Evolutionary conservation across 2,797 vertebrate species (phyloP).

Genomic region (Micromesistius poutassou): DNA sequence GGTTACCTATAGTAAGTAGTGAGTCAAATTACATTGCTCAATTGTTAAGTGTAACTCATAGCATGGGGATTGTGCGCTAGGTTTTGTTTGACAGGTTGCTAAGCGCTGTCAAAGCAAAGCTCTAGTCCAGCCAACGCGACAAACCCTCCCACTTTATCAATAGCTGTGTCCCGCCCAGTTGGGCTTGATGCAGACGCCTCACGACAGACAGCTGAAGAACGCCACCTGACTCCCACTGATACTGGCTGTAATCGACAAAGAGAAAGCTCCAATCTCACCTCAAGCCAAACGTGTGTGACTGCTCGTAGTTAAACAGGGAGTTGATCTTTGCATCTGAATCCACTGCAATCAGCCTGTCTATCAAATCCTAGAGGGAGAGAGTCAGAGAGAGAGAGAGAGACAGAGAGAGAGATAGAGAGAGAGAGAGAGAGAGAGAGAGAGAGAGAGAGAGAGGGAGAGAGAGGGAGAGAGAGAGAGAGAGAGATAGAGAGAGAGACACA

Average conservation of each 20-base stretch:
- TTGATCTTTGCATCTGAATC: constrained; percentile 91
- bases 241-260: background rate
- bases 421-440: constrained; percentile 9
- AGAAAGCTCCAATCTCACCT: constrained; percentile 76
- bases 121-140: no score
- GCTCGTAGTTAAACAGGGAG: constrained; percentile 93
- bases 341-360: constrained; percentile 91
- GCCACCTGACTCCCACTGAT: background rate
- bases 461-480: background rate
- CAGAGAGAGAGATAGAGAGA: constrained; percentile 8
- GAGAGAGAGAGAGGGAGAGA: background rate
- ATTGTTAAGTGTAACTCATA: no score
- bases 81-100: no score
- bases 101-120: no score
- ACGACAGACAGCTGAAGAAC: background rate
- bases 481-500: background rate
- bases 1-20: background rate
- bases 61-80: no score
- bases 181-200: no score
- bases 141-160: no score
- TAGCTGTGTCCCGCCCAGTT: no score
- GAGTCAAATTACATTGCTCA: no score
- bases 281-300: constrained; percentile 92
- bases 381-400: constrained; percentile 33
- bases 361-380: constrained; percentile 78